These are phyloP conservation scores for Mesoligia furuncula DNA, from an alignment of 2,888 invertebrate species.

Conservation along the genomic window DNA sequence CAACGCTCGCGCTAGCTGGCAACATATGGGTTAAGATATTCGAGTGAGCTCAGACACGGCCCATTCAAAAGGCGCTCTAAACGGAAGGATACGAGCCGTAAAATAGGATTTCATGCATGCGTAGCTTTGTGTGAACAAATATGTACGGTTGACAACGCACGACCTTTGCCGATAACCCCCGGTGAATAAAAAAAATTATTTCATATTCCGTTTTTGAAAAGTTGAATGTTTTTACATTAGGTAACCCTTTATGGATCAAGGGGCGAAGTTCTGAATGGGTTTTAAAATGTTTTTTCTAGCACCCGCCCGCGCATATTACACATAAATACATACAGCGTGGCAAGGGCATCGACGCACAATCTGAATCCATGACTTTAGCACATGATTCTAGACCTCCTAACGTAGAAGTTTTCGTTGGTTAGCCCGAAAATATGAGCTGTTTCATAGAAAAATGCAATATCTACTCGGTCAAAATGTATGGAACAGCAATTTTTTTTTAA, in stretches of 20 bases:
- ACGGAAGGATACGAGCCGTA: conserved; percentile 88
- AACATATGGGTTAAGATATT: conserved; percentile 83
- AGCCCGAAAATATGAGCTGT: no score
- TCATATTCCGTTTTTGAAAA: conserved; percentile 66
- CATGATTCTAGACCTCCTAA: no score
- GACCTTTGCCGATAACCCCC: conserved; percentile 85
- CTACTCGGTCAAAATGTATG: no score
- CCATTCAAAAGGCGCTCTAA: conserved; percentile 88
- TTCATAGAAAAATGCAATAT: no score
- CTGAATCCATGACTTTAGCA: no score
- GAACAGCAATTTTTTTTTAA: no score
- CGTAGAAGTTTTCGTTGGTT: no score
- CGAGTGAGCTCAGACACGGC: conserved; percentile 82
- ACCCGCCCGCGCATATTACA: background rate
- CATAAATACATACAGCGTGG: background rate
- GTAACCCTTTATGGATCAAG: conserved; percentile 24
- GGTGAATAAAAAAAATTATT: conserved; percentile 76
- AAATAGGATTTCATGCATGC: conserved; percentile 90
- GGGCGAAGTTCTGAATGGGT: conserved; percentile 20
- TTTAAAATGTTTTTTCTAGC: conserved; percentile 24
- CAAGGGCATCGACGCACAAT: no score
- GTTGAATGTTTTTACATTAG: conserved; percentile 45
- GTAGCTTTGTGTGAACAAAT: conserved; percentile 89
- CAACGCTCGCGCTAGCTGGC: conserved; percentile 71
- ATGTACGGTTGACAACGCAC: conserved; percentile 87